phyloP scores from a whole-genome alignment of 2,888 invertebrate species.

The Agrilus biguttatus region DNA sequence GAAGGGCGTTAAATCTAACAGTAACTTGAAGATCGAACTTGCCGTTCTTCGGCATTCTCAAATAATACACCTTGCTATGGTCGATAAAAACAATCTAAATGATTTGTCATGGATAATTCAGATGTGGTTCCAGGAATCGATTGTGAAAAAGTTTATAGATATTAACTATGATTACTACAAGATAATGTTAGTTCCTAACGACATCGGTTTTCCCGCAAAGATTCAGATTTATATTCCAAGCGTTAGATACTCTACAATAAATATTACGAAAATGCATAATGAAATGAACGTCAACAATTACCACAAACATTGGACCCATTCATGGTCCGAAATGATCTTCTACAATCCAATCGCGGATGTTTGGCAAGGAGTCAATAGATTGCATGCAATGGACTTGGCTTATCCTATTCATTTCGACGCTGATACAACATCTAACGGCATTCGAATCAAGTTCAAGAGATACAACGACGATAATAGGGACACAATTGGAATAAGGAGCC shows the following conservation, averaged over 20 bases:
- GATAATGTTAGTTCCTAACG: constrained; percentile 22
- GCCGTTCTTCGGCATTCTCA: constrained; percentile 10
- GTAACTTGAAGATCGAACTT: constrained; percentile 12
- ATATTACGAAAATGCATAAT: constrained; percentile 14
- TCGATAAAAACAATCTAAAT: constrained; percentile 11
- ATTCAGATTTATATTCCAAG: constrained; percentile 21
- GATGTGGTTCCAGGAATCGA: constrained; percentile 4
- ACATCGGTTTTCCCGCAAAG: constrained; percentile 27
- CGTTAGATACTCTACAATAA: constrained; percentile 12
- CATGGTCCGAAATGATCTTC: constrained; percentile 23
- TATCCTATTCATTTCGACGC: constrained; percentile 21
- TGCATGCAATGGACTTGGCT: constrained; percentile 17
- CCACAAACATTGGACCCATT: constrained; percentile 21
- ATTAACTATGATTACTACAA: constrained; percentile 11
- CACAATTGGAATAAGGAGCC: constrained; percentile 18
- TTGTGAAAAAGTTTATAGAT: constrained; percentile 9
- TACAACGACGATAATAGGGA: constrained; percentile 16
- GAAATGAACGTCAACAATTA: constrained; percentile 19
- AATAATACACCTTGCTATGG: constrained; percentile 10
- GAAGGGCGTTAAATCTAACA: constrained; percentile 8
- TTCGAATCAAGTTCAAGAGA: constrained; percentile 20
- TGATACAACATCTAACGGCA: constrained; percentile 16
- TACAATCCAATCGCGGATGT: constrained; percentile 32
- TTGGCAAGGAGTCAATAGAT: constrained; percentile 28
- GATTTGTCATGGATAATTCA: constrained; percentile 5